These are phyloP conservation scores for Riptortus pedestris DNA, from an alignment of 1,140 invertebrate genomes.

Conservation along the genomic window DNA sequence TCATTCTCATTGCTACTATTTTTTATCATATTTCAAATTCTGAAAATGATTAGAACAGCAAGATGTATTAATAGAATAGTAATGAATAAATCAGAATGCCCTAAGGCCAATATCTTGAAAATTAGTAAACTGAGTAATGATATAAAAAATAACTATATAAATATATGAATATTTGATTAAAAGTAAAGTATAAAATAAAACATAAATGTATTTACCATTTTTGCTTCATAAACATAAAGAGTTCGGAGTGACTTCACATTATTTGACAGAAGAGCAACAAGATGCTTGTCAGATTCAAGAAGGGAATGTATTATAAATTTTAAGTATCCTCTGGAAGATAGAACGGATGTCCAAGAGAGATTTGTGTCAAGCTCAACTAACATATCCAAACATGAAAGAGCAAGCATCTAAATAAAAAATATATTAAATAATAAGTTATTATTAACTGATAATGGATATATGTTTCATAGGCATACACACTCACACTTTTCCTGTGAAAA, in stretches of 20 bases:
- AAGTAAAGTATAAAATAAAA: too few relatives aligned
- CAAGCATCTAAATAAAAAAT: slow-evolving; percentile 50
- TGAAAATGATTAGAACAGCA: too few relatives aligned
- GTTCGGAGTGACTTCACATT: slow-evolving; percentile 56
- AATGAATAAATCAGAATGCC: too few relatives aligned
- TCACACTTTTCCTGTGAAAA: slow-evolving; percentile 1
- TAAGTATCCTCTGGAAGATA: slow-evolving; percentile 69
- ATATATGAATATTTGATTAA: too few relatives aligned
- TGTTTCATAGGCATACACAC: slow-evolving; percentile 32
- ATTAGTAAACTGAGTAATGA: too few relatives aligned
- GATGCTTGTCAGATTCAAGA: slow-evolving; percentile 57
- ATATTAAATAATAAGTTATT: neutral
- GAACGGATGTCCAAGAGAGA: slow-evolving; percentile 59
- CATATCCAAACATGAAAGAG: slow-evolving; percentile 67
- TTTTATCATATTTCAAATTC: too few relatives aligned
- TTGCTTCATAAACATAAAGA: slow-evolving; percentile 78
- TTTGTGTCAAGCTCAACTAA: slow-evolving; percentile 64
- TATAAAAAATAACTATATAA: too few relatives aligned
- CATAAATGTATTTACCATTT: slow-evolving; percentile 60
- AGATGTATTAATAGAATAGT: too few relatives aligned
- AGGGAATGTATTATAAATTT: slow-evolving; percentile 73
- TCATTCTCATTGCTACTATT: too few relatives aligned
- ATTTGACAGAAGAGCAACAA: slow-evolving; percentile 57
- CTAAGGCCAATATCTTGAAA: too few relatives aligned
- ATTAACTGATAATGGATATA: neutral